Evolutionary conservation across 2,797 vertebrate genomes (phyloP).

Genomic region (Pangasius sanitwongsei): DNA sequence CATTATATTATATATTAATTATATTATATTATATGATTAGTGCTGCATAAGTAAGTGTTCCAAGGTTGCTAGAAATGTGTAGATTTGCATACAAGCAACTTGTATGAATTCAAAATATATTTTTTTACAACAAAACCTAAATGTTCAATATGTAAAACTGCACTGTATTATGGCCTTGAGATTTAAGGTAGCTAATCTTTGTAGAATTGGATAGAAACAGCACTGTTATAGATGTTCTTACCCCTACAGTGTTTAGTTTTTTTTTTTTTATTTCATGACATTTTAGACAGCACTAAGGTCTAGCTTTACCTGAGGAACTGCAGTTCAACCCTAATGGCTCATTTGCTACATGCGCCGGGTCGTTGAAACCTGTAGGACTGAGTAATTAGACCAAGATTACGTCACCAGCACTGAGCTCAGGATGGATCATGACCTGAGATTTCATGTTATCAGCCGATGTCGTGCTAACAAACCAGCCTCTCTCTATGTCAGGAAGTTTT

Average conservation of each 20-base stretch:
- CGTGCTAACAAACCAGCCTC: background rate
- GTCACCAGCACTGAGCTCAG: slow-evolving; percentile 53
- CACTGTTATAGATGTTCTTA: slow-evolving; percentile 19
- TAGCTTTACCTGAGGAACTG: slow-evolving; percentile 49
- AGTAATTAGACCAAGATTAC: slow-evolving; percentile 45
- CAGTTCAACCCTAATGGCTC: slow-evolving; percentile 50
- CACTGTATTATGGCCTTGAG: slow-evolving; percentile 45
- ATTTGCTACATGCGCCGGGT: slow-evolving; percentile 36
- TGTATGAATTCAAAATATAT: slow-evolving; percentile 48
- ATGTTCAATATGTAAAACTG: slow-evolving; percentile 37
- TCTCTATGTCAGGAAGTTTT: slow-evolving; percentile 11
- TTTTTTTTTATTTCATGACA: slow-evolving; percentile 33
- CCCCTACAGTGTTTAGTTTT: slow-evolving; percentile 15
- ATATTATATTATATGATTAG: slow-evolving; percentile 29
- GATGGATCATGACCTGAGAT: slow-evolving; percentile 43
- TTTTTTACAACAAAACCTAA: slow-evolving; percentile 35
- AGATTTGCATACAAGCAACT: slow-evolving; percentile 35
- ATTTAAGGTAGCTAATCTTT: slow-evolving; percentile 33
- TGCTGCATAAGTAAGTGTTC: slow-evolving; percentile 56
- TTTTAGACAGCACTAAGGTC: slow-evolving; percentile 48
- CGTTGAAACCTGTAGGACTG: slow-evolving; percentile 34
- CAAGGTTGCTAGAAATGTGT: slow-evolving; percentile 45
- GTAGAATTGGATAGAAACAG: slow-evolving; percentile 25
- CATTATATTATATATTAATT: slow-evolving; percentile 1
- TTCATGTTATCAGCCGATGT: slow-evolving; percentile 9